Percentiles rank a stretch among this genome's conserved stretches.
Evolutionary conservation across 2,113 vertebrate species (phyloP).

Genomic region (Trematomus loennbergii): DNA sequence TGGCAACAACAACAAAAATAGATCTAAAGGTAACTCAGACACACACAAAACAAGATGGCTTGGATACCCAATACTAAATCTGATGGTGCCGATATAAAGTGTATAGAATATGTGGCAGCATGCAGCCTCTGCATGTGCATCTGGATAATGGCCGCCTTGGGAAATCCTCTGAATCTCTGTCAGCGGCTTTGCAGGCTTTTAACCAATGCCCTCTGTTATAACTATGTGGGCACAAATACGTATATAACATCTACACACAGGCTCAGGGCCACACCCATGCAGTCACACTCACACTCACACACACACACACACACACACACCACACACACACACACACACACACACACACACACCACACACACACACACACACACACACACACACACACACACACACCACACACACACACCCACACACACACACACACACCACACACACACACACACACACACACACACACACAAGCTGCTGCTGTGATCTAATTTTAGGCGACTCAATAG

Average conservation of each 20-base stretch:
- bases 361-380: no score
- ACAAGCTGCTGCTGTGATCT: not conserved
- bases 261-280: slow-evolving; percentile 15
- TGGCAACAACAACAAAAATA: slow-evolving; percentile 19
- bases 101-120: slow-evolving; percentile 27
- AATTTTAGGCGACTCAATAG: slow-evolving; percentile 1
- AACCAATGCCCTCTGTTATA: slow-evolving; percentile 6
- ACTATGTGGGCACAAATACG: slow-evolving; percentile 8
- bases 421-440: no score
- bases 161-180: slow-evolving; percentile 41
- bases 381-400: no score
- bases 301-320: not conserved
- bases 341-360: no score
- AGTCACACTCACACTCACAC: slow-evolving; percentile 17
- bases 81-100: slow-evolving; percentile 11
- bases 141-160: slow-evolving; percentile 51
- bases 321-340: no score
- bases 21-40: slow-evolving; percentile 15
- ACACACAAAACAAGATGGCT: not conserved
- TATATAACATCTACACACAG: not conserved
- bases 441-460: not conserved
- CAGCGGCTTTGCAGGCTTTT: slow-evolving; percentile 14
- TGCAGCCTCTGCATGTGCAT: slow-evolving; percentile 41
- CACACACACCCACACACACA: no score
- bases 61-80: not conserved